Evolutionary conservation across 2,888 invertebrate species (phyloP).

Genomic region (Drosophila barbarae): DNA sequence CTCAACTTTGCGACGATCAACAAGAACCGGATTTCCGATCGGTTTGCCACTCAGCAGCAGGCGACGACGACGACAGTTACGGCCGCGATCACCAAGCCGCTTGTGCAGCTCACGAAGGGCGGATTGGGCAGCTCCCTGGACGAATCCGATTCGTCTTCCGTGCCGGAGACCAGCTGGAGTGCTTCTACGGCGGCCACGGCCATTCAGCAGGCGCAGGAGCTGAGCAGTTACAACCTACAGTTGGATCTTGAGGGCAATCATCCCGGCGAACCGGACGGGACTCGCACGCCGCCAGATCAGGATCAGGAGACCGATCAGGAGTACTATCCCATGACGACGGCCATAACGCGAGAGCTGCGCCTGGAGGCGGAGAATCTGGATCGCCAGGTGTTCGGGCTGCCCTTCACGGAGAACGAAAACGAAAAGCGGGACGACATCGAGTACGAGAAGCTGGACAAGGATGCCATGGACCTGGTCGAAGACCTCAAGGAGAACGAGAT

Average conservation of each 20-base stretch:
- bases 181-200: conserved; percentile 76
- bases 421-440: conserved; percentile 66
- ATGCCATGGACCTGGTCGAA: conserved; percentile 78
- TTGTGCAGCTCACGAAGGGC: conserved; percentile 81
- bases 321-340: conserved; percentile 92
- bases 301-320: conserved; percentile 89
- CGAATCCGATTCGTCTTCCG: conserved; percentile 81
- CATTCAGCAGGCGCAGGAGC: conserved; percentile 73
- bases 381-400: conserved; percentile 88
- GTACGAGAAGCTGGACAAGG: conserved; percentile 78
- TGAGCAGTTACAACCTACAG: conserved; percentile 73
- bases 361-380: conserved; percentile 91
- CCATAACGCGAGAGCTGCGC: conserved; percentile 90
- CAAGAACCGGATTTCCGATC: conserved; percentile 82
- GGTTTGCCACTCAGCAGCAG: conserved; percentile 64
- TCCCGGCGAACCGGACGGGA: conserved; percentile 16
- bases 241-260: conserved; percentile 64
- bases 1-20: conserved; percentile 87
- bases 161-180: conserved; percentile 77
- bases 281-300: conserved; percentile 78
- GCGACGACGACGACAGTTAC: background rate
- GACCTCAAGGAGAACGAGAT: conserved; percentile 78
- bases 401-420: conserved; percentile 55
- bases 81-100: conserved; percentile 66
- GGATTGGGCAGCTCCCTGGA: conserved; percentile 76